These are phyloP conservation scores for Silurus asotus DNA, from an alignment of 2,113 vertebrate species.

Conservation along the genomic window DNA sequence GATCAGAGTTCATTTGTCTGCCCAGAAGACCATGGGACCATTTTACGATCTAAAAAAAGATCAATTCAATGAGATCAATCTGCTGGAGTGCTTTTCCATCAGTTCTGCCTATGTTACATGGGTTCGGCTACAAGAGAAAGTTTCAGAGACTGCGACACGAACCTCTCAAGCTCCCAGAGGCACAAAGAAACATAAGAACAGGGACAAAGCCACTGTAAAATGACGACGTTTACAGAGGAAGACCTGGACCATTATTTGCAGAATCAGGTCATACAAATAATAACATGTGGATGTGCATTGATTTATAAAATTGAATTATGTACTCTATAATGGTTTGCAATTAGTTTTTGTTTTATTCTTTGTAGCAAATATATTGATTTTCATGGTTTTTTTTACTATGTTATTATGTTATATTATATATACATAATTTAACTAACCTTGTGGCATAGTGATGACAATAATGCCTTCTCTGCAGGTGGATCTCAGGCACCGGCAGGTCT, in stretches of 20 bases:
- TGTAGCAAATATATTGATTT: not conserved
- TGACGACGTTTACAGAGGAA: constrained; percentile 71
- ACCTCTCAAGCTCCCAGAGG: not conserved
- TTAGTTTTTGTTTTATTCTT: not conserved
- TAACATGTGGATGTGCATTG: not conserved
- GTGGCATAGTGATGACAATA: not conserved
- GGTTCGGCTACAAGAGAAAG: constrained; percentile 31
- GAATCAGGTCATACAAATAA: constrained; percentile 70
- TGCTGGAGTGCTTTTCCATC: constrained; percentile 49
- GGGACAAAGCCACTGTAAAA: constrained; percentile 52
- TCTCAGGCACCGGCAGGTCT: constrained; percentile 66
- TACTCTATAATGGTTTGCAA: not conserved
- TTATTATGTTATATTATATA: not conserved
- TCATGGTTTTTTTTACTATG: not conserved
- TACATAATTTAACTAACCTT: not conserved
- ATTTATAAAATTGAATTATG: not conserved
- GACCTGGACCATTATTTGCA: constrained; percentile 71
- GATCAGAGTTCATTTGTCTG: constrained; percentile 28
- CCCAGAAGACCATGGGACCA: constrained; percentile 37
- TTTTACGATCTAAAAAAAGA: constrained; percentile 47
- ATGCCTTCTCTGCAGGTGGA: constrained; percentile 67
- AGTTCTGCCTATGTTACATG: constrained; percentile 35
- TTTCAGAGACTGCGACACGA: not conserved
- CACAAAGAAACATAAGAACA: not conserved
- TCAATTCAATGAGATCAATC: constrained; percentile 53